Base-by-base conservation (phyloP, 1,140 invertebrate genomes). In the Drosophila littoralis region DNA sequence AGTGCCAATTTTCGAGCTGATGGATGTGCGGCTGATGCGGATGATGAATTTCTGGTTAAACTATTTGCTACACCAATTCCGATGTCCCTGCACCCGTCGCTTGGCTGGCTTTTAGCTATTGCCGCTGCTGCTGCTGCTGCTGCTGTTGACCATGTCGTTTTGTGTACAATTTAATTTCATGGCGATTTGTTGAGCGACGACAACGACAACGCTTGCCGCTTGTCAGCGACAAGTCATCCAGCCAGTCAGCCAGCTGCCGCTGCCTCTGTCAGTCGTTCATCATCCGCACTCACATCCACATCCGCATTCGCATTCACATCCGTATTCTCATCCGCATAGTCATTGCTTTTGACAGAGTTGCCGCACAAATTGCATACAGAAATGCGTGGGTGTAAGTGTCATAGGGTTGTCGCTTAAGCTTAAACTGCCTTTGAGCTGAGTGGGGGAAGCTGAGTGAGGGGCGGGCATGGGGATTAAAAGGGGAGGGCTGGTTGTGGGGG, bases 31-130 rank as follows among this genome's bases (percentile, higher is more conserved):
- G 68, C 54, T 70, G 51, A 46, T 75, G 79, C 35, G 50, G 67
- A 84, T 88, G 84, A 88, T 81, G 84, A 89, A 89, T 88, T 78
- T 80, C 73, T 80, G 84, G 77, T 84, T 89, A 89, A 88, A 88
- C 83, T 89, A 88, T 88, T 89, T 80, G 84, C 77, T 67, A 51
- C 42, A 32, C 71, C 51, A 59, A 59, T 42, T 35, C 65, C 57
- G 54, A 69, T 61, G 58, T 48, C 55, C n/a, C 32, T 9, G 7
- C 33, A 38, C 12, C 33, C 15, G 8, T 2, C 28, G 12, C 3
- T 17, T 22, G 8, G 2, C 13, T 48, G 1, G 22, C n/a, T 8
- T 2, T 9, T 17, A 46, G 17, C 36, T 22, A 22, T 22, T 22
- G 22, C 22, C 3, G 22, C 22, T 40, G 55, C 43, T 67, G 42